These are phyloP conservation scores for Spatula versicolor DNA, from an alignment of 2,797 vertebrate genomes.

Conservation along the genomic window DNA sequence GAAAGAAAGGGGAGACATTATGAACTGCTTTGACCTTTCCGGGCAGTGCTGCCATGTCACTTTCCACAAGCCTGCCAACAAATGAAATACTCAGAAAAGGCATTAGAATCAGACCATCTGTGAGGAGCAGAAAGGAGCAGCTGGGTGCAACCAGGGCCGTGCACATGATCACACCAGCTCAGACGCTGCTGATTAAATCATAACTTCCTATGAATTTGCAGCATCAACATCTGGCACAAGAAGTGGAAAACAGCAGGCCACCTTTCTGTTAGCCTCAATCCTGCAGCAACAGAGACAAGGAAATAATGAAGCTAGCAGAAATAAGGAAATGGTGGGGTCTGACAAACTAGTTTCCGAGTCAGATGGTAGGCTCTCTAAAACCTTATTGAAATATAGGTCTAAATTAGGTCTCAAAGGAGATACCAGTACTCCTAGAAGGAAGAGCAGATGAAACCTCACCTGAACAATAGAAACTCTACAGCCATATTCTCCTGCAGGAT, in stretches of 20 bases:
- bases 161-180: not conserved
- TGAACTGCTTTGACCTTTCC: not conserved
- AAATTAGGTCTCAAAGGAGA: conserved; percentile 8
- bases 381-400: not conserved
- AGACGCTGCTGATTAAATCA: conserved; percentile 15
- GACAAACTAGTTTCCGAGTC: not conserved
- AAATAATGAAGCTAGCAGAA: conserved; percentile 14
- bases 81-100: not conserved
- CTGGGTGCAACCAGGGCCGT: not conserved
- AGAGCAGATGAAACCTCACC: not conserved
- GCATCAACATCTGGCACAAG: conserved; percentile 8
- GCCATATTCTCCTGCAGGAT: not conserved
- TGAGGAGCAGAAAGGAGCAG: not conserved
- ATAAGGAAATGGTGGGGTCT: not conserved
- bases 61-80: not conserved
- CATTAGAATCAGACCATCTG: not conserved
- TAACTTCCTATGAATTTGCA: conserved; percentile 10
- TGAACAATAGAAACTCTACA: not conserved
- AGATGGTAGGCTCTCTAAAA: not conserved
- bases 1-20: not conserved
- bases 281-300: not conserved
- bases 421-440: not conserved
- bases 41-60: not conserved
- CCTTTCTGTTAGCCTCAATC: not conserved
- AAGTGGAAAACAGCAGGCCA: not conserved